Conservation (phyloP, 2,888 invertebrate genomes). For the Criorhina ranunculi region DNA sequence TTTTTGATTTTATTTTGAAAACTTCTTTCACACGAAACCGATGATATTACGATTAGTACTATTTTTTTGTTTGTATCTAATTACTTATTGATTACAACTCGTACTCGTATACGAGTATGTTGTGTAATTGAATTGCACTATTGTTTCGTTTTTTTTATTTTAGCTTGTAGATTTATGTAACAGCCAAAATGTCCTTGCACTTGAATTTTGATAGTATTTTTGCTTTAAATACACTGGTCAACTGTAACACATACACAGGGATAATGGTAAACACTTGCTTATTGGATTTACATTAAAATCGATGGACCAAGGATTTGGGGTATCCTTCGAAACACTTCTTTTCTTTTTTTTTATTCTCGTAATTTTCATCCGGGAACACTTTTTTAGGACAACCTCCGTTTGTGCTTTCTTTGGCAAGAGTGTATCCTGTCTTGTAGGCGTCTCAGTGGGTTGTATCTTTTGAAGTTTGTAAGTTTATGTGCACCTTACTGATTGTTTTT, state of each 20-base stretch:
- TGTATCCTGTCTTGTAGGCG: conserved; percentile 2
- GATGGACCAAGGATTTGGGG: background rate
- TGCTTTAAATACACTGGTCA: background rate
- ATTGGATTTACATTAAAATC: background rate
- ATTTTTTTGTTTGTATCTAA: conserved; percentile 11
- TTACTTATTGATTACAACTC: conserved; percentile 26
- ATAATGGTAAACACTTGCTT: background rate
- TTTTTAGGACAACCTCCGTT: conserved; percentile 39
- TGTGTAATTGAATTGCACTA: conserved; percentile 57
- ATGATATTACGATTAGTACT: conserved; percentile 31
- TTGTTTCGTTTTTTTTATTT: background rate
- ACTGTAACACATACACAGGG: background rate
- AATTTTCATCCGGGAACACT: conserved; percentile 3
- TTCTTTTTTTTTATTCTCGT: background rate
- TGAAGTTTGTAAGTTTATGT: conserved; percentile 41
- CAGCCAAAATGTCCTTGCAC: conserved; percentile 65
- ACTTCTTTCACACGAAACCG: conserved; percentile 35
- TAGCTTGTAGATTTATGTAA: conserved; percentile 55
- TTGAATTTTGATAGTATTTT: conserved; percentile 47
- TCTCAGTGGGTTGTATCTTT: conserved; percentile 1
- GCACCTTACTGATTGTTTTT: conserved; percentile 9
- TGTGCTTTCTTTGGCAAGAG: conserved; percentile 17
- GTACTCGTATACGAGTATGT: too few species aligned
- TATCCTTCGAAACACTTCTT: conserved; percentile 7
- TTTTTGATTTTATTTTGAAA: conserved; percentile 20